phyloP scores from a whole-genome alignment of 1,140 invertebrate genomes.

The Oncopeltus fasciatus region DNA sequence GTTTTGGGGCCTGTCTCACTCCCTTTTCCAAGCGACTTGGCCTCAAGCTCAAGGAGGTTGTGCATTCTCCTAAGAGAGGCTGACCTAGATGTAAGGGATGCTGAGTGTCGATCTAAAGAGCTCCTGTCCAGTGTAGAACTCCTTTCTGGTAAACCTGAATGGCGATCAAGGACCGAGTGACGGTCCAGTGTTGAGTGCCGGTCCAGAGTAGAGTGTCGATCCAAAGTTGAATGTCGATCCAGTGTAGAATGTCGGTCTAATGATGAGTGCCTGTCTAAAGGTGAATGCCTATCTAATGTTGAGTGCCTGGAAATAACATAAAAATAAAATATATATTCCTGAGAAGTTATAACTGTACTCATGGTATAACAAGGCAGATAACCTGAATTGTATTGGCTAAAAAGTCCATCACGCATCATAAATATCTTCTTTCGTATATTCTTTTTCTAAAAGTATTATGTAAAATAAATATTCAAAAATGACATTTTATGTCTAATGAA shows the following conservation, averaged over 20 bases:
- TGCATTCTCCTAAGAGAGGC: conserved; percentile 25
- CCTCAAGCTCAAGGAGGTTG: conserved; percentile 26
- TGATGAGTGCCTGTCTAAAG: neutral
- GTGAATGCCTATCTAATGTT: neutral
- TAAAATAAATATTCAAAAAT: too few species aligned
- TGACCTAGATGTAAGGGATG: conserved; percentile 22
- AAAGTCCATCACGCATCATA: too few species aligned
- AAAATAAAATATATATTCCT: too few species aligned
- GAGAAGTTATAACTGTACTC: too few species aligned
- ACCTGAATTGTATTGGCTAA: too few species aligned
- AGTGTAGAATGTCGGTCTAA: conserved; percentile 8
- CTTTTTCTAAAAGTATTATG: too few species aligned
- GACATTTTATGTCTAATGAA: too few species aligned
- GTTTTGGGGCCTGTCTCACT: conserved; percentile 20
- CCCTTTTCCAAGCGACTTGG: conserved; percentile 25
- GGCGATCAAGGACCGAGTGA: neutral
- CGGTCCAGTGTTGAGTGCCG: conserved; percentile 8
- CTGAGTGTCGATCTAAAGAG: conserved; percentile 7
- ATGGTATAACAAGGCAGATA: too few species aligned
- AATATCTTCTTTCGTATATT: too few species aligned
- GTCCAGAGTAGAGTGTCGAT: conserved; percentile 11
- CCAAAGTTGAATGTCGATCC: conserved; percentile 1
- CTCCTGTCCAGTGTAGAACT: conserved; percentile 19
- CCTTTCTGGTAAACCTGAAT: neutral
- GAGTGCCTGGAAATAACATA: too few species aligned